These are phyloP conservation scores for Zhuqinia jingwanae DNA, from an alignment of 2,888 invertebrate species.

Conservation along the genomic window DNA sequence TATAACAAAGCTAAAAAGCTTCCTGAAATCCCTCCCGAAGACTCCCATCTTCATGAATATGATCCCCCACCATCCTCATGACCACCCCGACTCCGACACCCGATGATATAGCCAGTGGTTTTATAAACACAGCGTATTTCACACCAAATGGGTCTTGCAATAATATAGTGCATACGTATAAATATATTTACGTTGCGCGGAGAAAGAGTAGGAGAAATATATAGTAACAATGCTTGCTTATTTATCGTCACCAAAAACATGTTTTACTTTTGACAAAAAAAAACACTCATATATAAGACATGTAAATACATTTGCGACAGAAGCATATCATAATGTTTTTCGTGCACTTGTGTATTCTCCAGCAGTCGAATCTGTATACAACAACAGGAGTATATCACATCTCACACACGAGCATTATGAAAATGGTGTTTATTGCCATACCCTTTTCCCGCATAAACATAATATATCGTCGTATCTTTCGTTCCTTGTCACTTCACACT, in stretches of 20 bases:
- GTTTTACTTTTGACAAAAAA: neutral
- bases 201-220: too few relatives aligned
- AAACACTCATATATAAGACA: too few relatives aligned
- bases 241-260: conserved; percentile 37
- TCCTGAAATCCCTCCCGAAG: neutral
- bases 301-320: neutral
- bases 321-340: conserved; percentile 9
- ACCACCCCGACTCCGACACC: neutral
- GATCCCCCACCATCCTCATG: neutral
- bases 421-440: neutral
- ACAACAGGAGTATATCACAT: conserved; percentile 1
- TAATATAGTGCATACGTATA: neutral
- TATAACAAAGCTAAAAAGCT: neutral
- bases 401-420: neutral
- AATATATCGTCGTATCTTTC: conserved; percentile 6
- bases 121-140: neutral
- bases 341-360: too few relatives aligned
- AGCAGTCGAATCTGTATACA: too few relatives aligned
- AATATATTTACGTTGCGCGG: neutral
- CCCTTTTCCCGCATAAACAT: neutral
- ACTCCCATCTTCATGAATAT: neutral
- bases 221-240: conserved; percentile 6
- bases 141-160: too few relatives aligned
- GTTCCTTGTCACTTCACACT: conserved; percentile 53
- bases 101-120: conserved; percentile 32